phyloP scores from a whole-genome alignment of 2,797 vertebrate species.

The Gymnoscopelus microlampas region DNA sequence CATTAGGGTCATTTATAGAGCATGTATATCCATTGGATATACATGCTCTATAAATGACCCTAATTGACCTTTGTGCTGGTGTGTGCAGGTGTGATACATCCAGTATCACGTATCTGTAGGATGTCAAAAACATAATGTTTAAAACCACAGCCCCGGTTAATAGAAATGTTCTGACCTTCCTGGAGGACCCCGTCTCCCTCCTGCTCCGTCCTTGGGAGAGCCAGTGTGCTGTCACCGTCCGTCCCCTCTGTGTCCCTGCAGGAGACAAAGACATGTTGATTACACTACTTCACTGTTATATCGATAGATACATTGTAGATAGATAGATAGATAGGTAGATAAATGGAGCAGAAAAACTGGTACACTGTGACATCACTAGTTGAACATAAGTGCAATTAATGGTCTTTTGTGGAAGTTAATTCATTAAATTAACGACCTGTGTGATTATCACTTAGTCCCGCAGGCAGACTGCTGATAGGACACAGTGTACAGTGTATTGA shows the following conservation, averaged over 20 bases:
- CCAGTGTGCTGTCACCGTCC: conserved; percentile 67
- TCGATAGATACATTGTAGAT: too few relatives aligned
- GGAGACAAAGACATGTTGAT: conserved; percentile 34
- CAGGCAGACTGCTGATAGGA: neutral
- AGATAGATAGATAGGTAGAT: too few relatives aligned
- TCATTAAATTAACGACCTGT: neutral
- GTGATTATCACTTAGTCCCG: neutral
- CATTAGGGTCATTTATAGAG: too few relatives aligned
- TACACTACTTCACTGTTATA: too few relatives aligned
- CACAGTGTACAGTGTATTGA: too few relatives aligned
- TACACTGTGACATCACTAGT: neutral
- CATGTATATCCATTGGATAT: too few relatives aligned
- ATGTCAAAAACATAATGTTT: neutral
- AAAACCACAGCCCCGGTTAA: neutral
- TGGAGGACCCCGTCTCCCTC: conserved; percentile 47
- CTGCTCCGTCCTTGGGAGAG: conserved; percentile 59
- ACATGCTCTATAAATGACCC: too few relatives aligned
- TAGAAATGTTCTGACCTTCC: conserved; percentile 58
- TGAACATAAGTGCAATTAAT: neutral
- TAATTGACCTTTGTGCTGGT: too few relatives aligned
- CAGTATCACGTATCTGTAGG: too few relatives aligned
- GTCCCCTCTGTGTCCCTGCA: conserved; percentile 55
- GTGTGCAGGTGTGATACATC: too few relatives aligned
- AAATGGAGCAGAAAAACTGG: too few relatives aligned
- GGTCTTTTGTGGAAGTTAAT: neutral